phyloP scores from a whole-genome alignment of 2,888 invertebrate genomes.

The Eristalis tenax region DNA sequence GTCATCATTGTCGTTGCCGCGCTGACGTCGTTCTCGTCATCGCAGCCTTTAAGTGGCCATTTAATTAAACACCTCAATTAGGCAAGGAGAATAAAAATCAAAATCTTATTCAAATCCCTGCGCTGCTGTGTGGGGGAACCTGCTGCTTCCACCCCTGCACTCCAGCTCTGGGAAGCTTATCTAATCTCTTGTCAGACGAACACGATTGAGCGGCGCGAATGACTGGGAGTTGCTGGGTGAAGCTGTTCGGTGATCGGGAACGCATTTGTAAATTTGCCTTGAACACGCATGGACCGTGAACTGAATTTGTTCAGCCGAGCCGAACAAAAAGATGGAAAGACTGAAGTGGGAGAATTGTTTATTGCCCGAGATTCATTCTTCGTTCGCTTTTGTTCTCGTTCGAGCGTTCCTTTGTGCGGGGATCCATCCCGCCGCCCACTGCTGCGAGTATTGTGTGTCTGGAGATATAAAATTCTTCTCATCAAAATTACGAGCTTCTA shows the following conservation, averaged over 20 bases:
- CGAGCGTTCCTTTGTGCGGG: conserved; percentile 24
- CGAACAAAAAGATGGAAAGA: conserved; percentile 8
- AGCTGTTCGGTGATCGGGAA: conserved; percentile 18
- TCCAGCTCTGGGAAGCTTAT: conserved; percentile 40
- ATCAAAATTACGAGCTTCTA: conserved; percentile 61
- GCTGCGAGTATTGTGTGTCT: conserved; percentile 4
- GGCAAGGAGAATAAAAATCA: conserved; percentile 54
- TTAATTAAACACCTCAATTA: conserved; percentile 71
- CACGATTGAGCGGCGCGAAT: not conserved
- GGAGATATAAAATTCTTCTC: conserved; percentile 43
- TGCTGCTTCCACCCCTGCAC: not conserved
- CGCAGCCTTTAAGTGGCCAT: conserved; percentile 42
- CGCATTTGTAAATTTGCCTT: conserved; percentile 49
- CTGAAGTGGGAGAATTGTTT: conserved; percentile 31
- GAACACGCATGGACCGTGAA: conserved; percentile 51
- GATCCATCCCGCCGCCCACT: conserved; percentile 55
- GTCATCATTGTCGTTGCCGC: not conserved
- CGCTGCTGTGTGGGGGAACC: not conserved
- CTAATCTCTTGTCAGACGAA: conserved; percentile 40
- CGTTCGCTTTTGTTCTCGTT: conserved; percentile 8
- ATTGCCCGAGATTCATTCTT: conserved; percentile 10
- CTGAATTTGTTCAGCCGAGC: conserved; percentile 26
- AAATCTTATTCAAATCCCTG: conserved; percentile 46
- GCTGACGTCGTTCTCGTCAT: not conserved
- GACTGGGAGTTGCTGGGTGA: not conserved